Evolutionary conservation across 2,888 invertebrate species (phyloP).

Genomic region (Phragmatobia fuliginosa): DNA sequence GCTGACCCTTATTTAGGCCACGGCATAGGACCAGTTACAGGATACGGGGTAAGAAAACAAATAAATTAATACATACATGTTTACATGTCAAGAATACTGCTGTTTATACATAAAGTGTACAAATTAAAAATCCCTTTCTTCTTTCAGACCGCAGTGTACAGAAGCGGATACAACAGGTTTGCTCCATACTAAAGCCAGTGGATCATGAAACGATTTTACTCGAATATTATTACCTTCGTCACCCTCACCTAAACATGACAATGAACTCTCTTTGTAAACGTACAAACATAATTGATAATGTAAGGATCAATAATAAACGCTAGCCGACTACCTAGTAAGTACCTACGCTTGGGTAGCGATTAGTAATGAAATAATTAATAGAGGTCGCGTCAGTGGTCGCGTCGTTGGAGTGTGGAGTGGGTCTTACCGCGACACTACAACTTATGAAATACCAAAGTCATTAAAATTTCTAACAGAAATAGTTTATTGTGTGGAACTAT

Average conservation of each 20-base stretch:
- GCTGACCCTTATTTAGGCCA: conserved; percentile 98
- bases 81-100: neutral
- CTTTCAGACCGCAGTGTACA: conserved; percentile 95
- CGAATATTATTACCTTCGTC: conserved; percentile 82
- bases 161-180: conserved; percentile 98
- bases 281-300: conserved; percentile 82
- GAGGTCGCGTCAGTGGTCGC: conserved; percentile 44
- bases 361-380: conserved; percentile 52
- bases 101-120: neutral
- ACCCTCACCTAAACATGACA: conserved; percentile 83
- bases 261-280: conserved; percentile 86
- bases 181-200: conserved; percentile 92
- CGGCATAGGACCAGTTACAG: conserved; percentile 98
- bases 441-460: conserved; percentile 84
- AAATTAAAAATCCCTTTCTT: conserved; percentile 14
- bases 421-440: conserved; percentile 48
- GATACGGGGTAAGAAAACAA: conserved; percentile 95
- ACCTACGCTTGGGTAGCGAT: conserved; percentile 70
- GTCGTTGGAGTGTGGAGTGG: conserved; percentile 34
- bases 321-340: conserved; percentile 78
- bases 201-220: conserved; percentile 76
- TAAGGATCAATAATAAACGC: conserved; percentile 80
- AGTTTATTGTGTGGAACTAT: conserved; percentile 77
- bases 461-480: conserved; percentile 82
- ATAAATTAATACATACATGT: neutral